These are phyloP conservation scores for Drosophila watanabei DNA, from an alignment of 1,140 invertebrate species.

Conservation along the genomic window DNA sequence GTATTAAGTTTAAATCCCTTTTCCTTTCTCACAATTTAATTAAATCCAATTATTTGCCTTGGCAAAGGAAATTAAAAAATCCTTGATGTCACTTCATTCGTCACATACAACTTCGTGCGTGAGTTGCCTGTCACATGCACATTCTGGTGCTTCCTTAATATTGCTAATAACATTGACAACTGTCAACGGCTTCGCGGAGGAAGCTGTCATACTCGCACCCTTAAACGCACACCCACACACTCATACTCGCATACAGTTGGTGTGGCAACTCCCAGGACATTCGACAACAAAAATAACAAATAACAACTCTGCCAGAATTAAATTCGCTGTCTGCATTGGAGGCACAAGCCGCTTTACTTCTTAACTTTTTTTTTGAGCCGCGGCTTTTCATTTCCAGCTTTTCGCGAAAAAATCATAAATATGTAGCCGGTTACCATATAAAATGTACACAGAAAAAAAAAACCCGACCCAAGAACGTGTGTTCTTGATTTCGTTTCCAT, in stretches of 20 bases:
- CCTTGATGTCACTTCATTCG: neutral
- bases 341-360: slow-evolving; percentile 73
- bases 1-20: too few species aligned
- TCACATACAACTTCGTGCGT: slow-evolving; percentile 14
- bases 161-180: slow-evolving; percentile 77
- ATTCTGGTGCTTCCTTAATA: slow-evolving; percentile 23
- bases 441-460: too few species aligned
- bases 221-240: slow-evolving; percentile 2
- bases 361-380: slow-evolving; percentile 64
- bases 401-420: slow-evolving; percentile 48
- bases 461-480: too few species aligned
- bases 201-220: slow-evolving; percentile 57
- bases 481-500: too few species aligned
- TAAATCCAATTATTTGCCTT: neutral
- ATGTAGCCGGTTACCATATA: slow-evolving; percentile 5
- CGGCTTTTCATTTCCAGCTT: slow-evolving; percentile 49
- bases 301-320: slow-evolving; percentile 11
- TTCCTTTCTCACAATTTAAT: neutral
- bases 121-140: slow-evolving; percentile 28
- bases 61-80: slow-evolving; percentile 13
- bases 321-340: slow-evolving; percentile 26
- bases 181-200: slow-evolving; percentile 66
- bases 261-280: slow-evolving; percentile 52
- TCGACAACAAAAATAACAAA: slow-evolving; percentile 25
- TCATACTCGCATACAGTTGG: slow-evolving; percentile 16